phyloP scores from a whole-genome alignment of 2,797 vertebrate species.

The Crocodylus rhombifer region DNA sequence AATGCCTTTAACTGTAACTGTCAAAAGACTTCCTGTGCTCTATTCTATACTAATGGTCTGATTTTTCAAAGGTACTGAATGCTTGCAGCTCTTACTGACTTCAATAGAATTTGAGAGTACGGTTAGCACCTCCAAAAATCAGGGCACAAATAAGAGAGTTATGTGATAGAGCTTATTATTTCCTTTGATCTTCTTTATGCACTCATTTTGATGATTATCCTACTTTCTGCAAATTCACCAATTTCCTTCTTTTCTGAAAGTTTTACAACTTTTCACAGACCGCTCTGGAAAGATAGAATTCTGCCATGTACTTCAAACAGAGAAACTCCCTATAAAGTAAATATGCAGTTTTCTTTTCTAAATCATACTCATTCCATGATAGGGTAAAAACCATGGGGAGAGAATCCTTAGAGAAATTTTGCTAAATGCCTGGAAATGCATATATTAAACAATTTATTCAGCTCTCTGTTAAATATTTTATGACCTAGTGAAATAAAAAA shows the following conservation, averaged over 20 bases:
- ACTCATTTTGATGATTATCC: not conserved
- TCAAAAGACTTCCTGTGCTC: not conserved
- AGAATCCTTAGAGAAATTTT: conserved; percentile 65
- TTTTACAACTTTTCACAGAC: conserved; percentile 12
- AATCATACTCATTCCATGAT: conserved; percentile 55
- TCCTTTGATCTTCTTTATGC: not conserved
- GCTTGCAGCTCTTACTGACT: not conserved
- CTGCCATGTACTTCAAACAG: conserved; percentile 32
- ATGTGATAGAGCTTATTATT: not conserved
- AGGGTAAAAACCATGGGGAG: conserved; percentile 44
- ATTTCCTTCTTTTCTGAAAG: not conserved
- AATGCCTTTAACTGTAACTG: not conserved
- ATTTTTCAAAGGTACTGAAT: not conserved
- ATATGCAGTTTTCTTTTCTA: conserved; percentile 30
- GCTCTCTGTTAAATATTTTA: conserved; percentile 63
- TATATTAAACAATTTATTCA: conserved; percentile 65
- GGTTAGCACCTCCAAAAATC: not conserved
- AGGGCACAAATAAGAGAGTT: not conserved
- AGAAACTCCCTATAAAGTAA: conserved; percentile 56
- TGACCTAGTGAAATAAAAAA: conserved; percentile 56
- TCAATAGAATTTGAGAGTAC: not conserved
- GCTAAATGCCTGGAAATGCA: conserved; percentile 60
- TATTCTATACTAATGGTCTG: not conserved
- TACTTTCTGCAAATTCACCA: not conserved
- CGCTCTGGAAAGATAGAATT: not conserved